Conservation (phyloP, 2,113 vertebrate genomes). For the Piprites chloris region DNA sequence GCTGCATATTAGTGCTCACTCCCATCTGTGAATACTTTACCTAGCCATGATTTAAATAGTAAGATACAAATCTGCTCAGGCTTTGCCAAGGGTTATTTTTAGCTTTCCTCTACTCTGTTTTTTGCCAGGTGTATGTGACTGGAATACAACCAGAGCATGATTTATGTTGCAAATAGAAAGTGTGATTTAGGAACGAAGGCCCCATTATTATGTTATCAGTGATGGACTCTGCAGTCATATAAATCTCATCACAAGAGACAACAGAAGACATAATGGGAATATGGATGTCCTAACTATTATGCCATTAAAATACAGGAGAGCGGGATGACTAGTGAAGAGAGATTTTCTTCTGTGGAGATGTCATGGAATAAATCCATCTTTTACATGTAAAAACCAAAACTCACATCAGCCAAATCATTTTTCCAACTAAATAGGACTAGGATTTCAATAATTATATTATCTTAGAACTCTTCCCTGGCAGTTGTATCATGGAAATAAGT, state of each 20-base stretch:
- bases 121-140: neutral
- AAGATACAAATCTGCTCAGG: neutral
- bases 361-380: neutral
- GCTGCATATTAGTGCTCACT: neutral
- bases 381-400: neutral
- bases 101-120: neutral
- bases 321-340: neutral
- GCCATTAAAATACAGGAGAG: neutral
- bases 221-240: neutral
- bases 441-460: neutral
- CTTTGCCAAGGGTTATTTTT: neutral
- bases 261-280: neutral
- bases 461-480: neutral
- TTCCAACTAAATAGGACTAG: neutral
- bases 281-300: neutral
- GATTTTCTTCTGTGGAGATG: neutral
- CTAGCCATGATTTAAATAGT: neutral
- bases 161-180: neutral
- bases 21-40: neutral
- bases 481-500: neutral
- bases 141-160: neutral
- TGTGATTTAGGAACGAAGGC: neutral
- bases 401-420: accelerated
- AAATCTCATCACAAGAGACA: neutral
- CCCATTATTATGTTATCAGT: neutral